Base-by-base conservation (phyloP, 2,888 invertebrate genomes). In the Chrysodeixis includens region DNA sequence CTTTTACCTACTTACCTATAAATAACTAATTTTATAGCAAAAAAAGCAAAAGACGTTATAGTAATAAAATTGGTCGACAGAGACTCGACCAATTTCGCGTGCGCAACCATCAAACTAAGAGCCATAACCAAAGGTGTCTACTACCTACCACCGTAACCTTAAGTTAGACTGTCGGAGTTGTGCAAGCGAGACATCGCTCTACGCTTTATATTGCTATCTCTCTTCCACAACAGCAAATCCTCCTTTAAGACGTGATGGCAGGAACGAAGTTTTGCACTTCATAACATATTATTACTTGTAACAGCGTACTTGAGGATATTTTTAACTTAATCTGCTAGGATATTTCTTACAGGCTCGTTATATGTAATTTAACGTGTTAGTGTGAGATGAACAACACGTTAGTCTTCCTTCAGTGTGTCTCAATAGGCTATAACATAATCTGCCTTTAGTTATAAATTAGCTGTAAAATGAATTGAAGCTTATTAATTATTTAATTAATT, bases 181-280 rank as follows among this genome's bases (percentile, higher is more conserved):
- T n/a, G n/a, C n/a, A n/a, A n/a, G n/a, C n/a, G n/a, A n/a, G n/a
- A n/a, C n/a, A n/a, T n/a, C n/a, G n/a, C n/a, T n/a, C n/a, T n/a
- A n/a, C n/a, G n/a, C n/a, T n/a, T n/a, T n/a, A n/a, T n/a, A n/a
- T n/a, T n/a, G n/a, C n/a, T n/a, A n/a, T n/a, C n/a, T n/a, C n/a
- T n/a, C n/a, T n/a, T n/a, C n/a, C n/a, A n/a, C n/a, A n/a, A n/a
- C n/a, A n/a, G n/a, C n/a, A n/a, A n/a, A n/a, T n/a, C n/a, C n/a
- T n/a, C n/a, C n/a, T n/a, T n/a, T n/a, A n/a, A n/a, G n/a, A n/a
- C n/a, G n/a, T n/a, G n/a, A n/a, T n/a, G n/a, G n/a, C n/a, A n/a
- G n/a, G n/a, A n/a, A n/a, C n/a, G n/a, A n/a, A n/a, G 46, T 74
- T 71, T 76, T 74, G 64, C 59, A 71, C 62, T 52, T 52, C 22